Conservation (phyloP, 2,797 vertebrate genomes). For the Crocodylus rhombifer region DNA sequence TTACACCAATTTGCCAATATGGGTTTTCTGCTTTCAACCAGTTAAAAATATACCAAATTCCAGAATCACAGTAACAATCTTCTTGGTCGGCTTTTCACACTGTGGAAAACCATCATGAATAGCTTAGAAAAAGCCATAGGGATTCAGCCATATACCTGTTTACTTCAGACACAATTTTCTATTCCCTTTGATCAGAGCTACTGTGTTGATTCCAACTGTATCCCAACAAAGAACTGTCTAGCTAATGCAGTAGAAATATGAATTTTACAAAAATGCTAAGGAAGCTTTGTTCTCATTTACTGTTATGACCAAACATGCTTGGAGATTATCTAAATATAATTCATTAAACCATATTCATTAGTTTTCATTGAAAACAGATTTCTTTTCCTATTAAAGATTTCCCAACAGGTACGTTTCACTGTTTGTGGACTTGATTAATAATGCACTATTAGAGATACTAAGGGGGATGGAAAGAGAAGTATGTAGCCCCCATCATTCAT, state of each 20-base stretch:
- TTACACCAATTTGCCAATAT: background rate
- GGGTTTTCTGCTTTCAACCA: background rate
- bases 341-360: background rate
- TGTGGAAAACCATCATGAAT: background rate
- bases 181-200: slow-evolving; percentile 40
- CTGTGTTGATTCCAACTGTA: slow-evolving; percentile 27
- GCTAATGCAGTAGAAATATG: background rate
- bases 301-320: background rate
- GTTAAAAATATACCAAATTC: slow-evolving; percentile 29
- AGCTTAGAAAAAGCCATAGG: slow-evolving; percentile 2
- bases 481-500: no score
- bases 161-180: slow-evolving; percentile 22
- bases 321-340: background rate
- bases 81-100: slow-evolving; percentile 46
- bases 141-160: background rate
- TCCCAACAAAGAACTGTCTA: slow-evolving; percentile 10
- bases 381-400: background rate
- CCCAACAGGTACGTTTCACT: background rate
- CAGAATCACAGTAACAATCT: background rate
- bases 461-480: background rate
- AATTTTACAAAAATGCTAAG: slow-evolving; percentile 5
- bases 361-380: no score
- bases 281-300: slow-evolving; percentile 4
- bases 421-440: background rate
- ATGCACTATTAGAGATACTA: background rate